Evolutionary conservation across 2,113 vertebrate genomes (phyloP).

Genomic region (Vidua chalybeata): DNA sequence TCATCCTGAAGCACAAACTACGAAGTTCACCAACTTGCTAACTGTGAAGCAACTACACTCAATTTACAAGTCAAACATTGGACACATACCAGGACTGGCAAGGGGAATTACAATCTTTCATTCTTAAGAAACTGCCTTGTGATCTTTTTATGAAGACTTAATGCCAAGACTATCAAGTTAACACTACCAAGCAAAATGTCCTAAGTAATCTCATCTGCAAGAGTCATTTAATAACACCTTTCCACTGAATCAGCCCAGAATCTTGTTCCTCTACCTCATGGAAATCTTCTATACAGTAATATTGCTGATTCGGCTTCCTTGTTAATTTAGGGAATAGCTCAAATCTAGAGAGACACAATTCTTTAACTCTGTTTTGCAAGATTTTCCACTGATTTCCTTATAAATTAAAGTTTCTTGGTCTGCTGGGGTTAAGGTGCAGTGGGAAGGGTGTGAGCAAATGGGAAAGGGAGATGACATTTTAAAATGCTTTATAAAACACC

Average conservation of each 20-base stretch:
- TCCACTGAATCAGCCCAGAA: constrained; percentile 15
- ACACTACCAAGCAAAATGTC: not conserved
- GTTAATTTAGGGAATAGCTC: not conserved
- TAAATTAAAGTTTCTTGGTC: constrained; percentile 29
- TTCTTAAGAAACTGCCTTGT: not conserved
- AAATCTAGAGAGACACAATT: not conserved
- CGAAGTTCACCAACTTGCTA: not conserved
- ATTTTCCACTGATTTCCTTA: not conserved
- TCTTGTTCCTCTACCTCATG: not conserved
- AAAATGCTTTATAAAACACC: constrained; percentile 64
- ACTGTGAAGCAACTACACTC: not conserved
- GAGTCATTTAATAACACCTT: not conserved
- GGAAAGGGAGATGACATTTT: constrained; percentile 50
- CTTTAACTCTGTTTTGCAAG: not conserved
- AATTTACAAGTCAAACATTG: not conserved
- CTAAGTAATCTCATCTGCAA: not conserved
- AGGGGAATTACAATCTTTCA: not conserved
- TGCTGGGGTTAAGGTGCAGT: constrained; percentile 39
- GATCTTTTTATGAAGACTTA: constrained; percentile 5
- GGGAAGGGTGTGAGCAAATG: not conserved
- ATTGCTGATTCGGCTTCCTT: not conserved
- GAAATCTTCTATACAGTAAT: not conserved
- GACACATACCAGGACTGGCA: not conserved
- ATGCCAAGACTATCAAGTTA: constrained; percentile 32
- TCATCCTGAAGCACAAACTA: not conserved